phyloP scores from a whole-genome alignment of 2,797 vertebrate genomes.

The Phataginus tricuspis region DNA sequence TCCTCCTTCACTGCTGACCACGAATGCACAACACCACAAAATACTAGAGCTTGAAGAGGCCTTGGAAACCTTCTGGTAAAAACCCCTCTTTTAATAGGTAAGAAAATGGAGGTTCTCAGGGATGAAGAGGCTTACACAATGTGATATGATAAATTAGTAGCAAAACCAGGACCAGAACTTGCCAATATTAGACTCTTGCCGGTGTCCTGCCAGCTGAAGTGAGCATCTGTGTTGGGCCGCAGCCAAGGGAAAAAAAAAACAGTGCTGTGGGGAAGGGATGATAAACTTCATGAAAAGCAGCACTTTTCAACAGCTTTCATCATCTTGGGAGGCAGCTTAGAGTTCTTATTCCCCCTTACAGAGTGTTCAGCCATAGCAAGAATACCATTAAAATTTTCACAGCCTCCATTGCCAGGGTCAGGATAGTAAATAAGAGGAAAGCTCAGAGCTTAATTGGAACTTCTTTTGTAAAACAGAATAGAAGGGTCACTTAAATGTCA shows the following conservation, averaged over 20 bases:
- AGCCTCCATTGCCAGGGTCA: slow-evolving; percentile 30
- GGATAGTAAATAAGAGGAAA: slow-evolving; percentile 57
- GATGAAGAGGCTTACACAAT: neutral
- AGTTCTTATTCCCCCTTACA: neutral
- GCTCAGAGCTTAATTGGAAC: slow-evolving; percentile 51
- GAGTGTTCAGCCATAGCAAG: neutral
- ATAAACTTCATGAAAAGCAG: slow-evolving; percentile 24
- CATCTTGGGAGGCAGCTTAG: neutral
- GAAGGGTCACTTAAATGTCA: slow-evolving; percentile 74
- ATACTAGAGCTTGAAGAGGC: neutral
- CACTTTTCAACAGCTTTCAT: neutral
- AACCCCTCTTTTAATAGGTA: neutral
- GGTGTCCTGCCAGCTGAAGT: neutral
- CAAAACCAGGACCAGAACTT: neutral
- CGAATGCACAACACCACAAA: neutral
- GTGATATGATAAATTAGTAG: neutral
- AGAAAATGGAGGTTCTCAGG: neutral
- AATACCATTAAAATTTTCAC: neutral
- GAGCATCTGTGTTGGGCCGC: slow-evolving; percentile 52
- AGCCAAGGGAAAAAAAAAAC: neutral
- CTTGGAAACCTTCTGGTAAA: neutral
- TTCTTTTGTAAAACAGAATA: slow-evolving; percentile 54
- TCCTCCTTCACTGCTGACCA: neutral
- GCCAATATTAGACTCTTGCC: neutral
- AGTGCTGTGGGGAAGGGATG: neutral